Evolutionary conservation across 2,797 vertebrate genomes (phyloP), one percentile per base, ranked within the genome.

Genomic region (Rhinoraja longicauda): DNA sequence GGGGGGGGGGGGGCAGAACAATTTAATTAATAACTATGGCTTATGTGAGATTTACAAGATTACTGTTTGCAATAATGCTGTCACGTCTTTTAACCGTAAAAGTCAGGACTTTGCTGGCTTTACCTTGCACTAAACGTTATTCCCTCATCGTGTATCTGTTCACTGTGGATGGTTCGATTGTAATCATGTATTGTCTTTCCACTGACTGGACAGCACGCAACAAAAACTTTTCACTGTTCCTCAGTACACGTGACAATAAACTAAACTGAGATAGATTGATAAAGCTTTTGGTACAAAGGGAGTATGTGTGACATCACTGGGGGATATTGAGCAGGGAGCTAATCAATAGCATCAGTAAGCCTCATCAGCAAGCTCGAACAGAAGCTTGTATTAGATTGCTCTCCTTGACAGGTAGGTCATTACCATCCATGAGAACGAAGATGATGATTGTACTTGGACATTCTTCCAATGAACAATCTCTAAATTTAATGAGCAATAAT

Each of bases 301-400:
- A 36, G 36, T 73, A 67, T 53, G n/a, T 24, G 39, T 91, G 67
- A 57, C 36, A 92, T 92, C 90, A 92, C 62, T 70, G 90, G 13
- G 39, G 32, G 73, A 75, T 92, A 92, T 75, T n/a, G 67, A 92
- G 26, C 36, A 92, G 24, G 45, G 67, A 73, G 70, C 7, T 72
- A 72, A 91, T 91, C 62, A 91, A 91, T 72, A 72, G 36, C 67
- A 72, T 91, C 36, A 91, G 53, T 29, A 73, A 73, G 90, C 36
- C 90, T 73, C 90, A 73, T 91, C 90, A 91, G 90, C 64, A 92
- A 57, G 70, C 17, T 64, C 90, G 36, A 39, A 39, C 39, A 91
- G 39, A 72, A 72, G 88, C 67, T 26, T 73, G 36, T 92, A 73
- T 73, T 92, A 29, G 67, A 92, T 73, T 92, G 70, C 24, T 92